Conservation (phyloP, 2,113 vertebrate genomes). For the Heptranchias perlo region DNA sequence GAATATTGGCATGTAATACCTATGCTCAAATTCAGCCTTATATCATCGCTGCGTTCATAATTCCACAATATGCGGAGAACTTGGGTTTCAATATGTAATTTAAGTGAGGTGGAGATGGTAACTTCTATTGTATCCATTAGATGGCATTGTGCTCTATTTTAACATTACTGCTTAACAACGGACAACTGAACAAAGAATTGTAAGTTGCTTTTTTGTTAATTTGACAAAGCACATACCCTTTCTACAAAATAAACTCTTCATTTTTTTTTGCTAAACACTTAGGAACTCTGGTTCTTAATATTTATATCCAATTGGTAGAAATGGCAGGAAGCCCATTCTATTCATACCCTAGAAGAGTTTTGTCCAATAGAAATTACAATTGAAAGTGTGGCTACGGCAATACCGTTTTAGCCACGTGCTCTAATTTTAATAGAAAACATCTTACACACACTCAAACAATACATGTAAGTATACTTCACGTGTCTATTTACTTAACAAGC, state of each 20-base stretch:
- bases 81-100: neutral
- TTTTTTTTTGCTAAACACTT: neutral
- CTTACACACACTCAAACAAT: neutral
- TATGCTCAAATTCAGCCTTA: neutral
- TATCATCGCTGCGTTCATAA: neutral
- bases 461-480: neutral
- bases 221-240: neutral
- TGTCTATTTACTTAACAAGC: neutral
- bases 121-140: neutral
- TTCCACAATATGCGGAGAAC: neutral
- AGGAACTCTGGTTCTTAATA: neutral
- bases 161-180: neutral
- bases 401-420: neutral
- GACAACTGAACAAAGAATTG: neutral
- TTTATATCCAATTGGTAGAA: neutral
- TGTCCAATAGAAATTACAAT: neutral
- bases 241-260: neutral
- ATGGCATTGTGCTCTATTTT: constrained; percentile 8
- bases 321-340: no score
- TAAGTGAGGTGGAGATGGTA: neutral
- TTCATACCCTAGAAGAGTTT: neutral
- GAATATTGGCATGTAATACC: neutral
- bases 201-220: neutral
- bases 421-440: neutral
- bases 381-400: neutral